phyloP scores from a whole-genome alignment of 53 echinoderm and acorn worm genomes.

The Arbacia lixula region DNA sequence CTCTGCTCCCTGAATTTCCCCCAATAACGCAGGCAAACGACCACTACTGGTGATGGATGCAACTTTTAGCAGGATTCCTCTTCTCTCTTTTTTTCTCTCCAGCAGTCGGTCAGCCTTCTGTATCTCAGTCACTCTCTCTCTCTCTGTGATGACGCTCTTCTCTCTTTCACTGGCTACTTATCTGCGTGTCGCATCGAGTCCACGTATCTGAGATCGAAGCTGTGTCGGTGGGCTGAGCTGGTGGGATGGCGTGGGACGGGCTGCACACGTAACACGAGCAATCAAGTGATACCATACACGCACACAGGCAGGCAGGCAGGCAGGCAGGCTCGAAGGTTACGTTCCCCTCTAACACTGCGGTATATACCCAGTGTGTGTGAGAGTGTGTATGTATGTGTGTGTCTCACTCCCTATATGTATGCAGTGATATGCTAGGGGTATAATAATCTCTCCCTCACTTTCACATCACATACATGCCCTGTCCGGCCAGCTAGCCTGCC shows the following conservation, averaged over 20 bases:
- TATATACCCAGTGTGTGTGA: neutral
- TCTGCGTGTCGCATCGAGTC: constrained; percentile 1
- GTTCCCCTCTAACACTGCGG: neutral
- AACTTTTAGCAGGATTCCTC: no score
- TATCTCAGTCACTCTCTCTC: constrained; percentile 5
- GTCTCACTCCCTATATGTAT: constrained; percentile 11
- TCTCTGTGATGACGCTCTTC: neutral
- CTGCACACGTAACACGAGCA: neutral
- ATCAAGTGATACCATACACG: no score
- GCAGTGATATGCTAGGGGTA: no score
- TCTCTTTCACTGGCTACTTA: neutral
- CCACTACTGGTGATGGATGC: no score
- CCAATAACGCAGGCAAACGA: no score
- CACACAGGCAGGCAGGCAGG: neutral
- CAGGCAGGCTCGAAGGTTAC: neutral
- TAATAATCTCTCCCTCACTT: no score
- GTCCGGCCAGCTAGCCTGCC: no score
- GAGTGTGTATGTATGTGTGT: neutral
- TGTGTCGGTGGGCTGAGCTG: no score
- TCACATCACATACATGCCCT: no score
- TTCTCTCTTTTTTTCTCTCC: no score
- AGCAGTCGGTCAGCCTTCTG: no score
- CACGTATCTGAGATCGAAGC: no score
- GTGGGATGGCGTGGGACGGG: constrained; percentile 12
- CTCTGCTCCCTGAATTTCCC: constrained; percentile 7